phyloP scores from a whole-genome alignment of 2,797 vertebrate genomes.

The Silurus aristotelis region DNA sequence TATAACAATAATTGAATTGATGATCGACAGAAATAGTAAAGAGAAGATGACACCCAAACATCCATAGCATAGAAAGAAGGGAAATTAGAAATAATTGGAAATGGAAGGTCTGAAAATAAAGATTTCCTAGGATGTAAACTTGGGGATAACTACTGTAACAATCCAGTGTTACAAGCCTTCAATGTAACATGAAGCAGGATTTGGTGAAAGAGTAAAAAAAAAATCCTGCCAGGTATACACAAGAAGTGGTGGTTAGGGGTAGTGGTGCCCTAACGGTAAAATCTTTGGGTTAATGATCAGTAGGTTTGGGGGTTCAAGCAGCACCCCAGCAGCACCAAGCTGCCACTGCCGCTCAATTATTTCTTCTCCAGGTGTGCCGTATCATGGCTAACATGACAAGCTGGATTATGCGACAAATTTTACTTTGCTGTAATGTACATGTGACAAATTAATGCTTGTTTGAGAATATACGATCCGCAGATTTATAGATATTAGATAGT shows the following conservation, averaged over 20 bases:
- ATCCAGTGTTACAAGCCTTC: background rate
- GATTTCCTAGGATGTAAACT: background rate
- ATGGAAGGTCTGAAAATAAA: background rate
- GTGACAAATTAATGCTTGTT: too few species aligned
- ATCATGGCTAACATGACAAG: too few species aligned
- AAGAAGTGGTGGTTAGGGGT: too few species aligned
- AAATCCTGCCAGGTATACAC: background rate
- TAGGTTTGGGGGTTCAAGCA: too few species aligned
- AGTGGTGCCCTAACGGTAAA: too few species aligned
- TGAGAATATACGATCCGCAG: too few species aligned
- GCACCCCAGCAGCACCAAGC: too few species aligned
- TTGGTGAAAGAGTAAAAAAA: background rate
- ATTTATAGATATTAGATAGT: background rate
- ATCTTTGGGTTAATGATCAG: too few species aligned
- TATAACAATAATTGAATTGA: background rate
- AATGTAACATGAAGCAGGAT: background rate
- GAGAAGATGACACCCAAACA: background rate
- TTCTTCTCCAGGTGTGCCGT: too few species aligned
- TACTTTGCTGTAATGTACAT: too few species aligned
- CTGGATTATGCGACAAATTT: too few species aligned
- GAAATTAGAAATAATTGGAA: background rate
- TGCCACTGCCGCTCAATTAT: too few species aligned
- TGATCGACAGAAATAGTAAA: conserved; percentile 5
- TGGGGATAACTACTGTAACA: background rate
- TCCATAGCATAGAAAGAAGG: background rate